These are phyloP conservation scores for Hecatera dysodea DNA, from an alignment of 2,888 invertebrate genomes.

Conservation along the genomic window DNA sequence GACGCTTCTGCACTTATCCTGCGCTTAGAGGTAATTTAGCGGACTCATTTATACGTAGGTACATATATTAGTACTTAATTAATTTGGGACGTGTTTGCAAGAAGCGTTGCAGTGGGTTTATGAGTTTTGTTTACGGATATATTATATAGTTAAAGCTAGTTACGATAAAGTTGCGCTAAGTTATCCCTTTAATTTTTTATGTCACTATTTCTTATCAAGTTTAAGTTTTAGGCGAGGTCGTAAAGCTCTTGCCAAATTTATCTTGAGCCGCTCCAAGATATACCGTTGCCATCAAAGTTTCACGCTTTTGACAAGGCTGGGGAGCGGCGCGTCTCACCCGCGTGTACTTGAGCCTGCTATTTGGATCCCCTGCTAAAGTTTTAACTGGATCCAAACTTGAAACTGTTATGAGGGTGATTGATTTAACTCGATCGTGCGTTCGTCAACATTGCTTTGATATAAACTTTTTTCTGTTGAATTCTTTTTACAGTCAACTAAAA, in stretches of 20 bases:
- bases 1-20: conserved; percentile 61
- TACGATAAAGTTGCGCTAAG: conserved; percentile 4
- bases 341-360: conserved; percentile 72
- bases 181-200: conserved; percentile 64
- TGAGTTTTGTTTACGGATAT: conserved; percentile 11
- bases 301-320: conserved; percentile 69
- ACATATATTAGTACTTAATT: conserved; percentile 19
- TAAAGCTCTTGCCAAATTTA: conserved; percentile 74
- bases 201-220: conserved; percentile 66
- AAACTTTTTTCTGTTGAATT: conserved; percentile 13
- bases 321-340: conserved; percentile 56
- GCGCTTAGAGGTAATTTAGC: conserved; percentile 54
- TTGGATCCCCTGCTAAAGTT: conserved; percentile 71
- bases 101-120: conserved; percentile 9
- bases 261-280: conserved; percentile 71
- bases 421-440: conserved; percentile 64
- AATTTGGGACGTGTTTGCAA: conserved; percentile 20
- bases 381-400: conserved; percentile 75
- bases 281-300: conserved; percentile 80
- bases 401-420: conserved; percentile 72
- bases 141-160: background rate
- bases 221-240: conserved; percentile 62
- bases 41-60: background rate
- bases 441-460: conserved; percentile 13
- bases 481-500: background rate